A percentile compares a stretch with the other conserved stretches of the same genome.
Conservation (phyloP, 2,888 invertebrate species). For the Drosophila multiciliata region DNA sequence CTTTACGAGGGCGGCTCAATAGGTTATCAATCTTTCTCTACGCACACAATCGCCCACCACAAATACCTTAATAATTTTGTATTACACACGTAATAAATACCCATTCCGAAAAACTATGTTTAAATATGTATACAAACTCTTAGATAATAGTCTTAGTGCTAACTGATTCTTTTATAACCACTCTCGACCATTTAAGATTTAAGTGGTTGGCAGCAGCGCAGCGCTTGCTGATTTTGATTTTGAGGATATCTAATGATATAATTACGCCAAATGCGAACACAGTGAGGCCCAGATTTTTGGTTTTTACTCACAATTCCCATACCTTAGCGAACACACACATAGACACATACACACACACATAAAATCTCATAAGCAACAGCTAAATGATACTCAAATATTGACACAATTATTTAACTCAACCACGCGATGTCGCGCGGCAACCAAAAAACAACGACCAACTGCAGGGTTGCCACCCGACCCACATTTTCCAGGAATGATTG, state of each 20-base stretch:
- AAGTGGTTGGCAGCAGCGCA: conserved; percentile 3
- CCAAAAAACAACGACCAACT: conserved; percentile 8
- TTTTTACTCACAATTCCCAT: conserved; percentile 15
- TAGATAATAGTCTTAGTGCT: neutral
- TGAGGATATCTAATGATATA: conserved; percentile 23
- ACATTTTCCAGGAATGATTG: conserved; percentile 11
- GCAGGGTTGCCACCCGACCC: conserved; percentile 6
- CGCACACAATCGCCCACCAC: neutral
- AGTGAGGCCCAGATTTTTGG: conserved; percentile 16
- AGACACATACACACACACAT: neutral
- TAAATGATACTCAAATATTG: conserved; percentile 74
- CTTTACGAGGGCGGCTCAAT: conserved; percentile 15
- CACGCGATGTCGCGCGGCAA: conserved; percentile 69
- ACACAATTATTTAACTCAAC: conserved; percentile 77
- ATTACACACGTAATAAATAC: neutral
- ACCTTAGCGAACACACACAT: conserved; percentile 1
- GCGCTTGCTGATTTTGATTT: conserved; percentile 13
- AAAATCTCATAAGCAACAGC: conserved; percentile 21
- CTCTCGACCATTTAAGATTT: conserved; percentile 2
- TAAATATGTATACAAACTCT: neutral
- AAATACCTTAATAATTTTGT: neutral
- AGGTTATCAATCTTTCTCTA: neutral
- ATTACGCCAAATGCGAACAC: conserved; percentile 24
- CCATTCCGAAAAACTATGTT: neutral
- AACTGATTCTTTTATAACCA: neutral